Percentiles rank a stretch among this genome's conserved stretches.
Evolutionary conservation across 2,797 vertebrate species (phyloP).

Genomic region (Graptemys geographica): DNA sequence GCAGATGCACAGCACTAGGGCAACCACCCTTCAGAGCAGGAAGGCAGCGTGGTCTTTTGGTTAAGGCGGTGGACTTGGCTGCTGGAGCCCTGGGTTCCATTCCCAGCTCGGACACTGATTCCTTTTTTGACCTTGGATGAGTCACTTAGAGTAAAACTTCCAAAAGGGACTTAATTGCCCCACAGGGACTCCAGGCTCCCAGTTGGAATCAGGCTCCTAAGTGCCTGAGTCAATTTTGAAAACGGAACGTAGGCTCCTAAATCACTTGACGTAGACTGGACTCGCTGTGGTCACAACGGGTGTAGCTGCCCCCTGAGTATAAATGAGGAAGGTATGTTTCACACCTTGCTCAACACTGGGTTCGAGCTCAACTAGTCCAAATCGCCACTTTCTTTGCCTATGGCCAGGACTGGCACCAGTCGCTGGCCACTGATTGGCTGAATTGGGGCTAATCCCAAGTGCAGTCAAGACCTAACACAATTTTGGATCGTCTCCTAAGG

Average conservation of each 20-base stretch:
- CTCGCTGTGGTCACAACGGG: not conserved
- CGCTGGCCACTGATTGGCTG: not conserved
- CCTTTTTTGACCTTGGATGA: not conserved
- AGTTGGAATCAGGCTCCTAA: not conserved
- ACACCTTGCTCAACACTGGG: too few species aligned
- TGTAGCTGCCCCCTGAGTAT: not conserved
- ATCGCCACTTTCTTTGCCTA: not conserved
- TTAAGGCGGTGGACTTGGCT: not conserved
- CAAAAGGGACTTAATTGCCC: rapidly evolving
- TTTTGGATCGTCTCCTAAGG: not conserved
- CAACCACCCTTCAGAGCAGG: not conserved
- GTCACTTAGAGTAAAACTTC: not conserved
- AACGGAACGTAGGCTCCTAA: not conserved
- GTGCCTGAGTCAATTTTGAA: too few species aligned
- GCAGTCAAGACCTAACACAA: not conserved
- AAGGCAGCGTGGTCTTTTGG: not conserved
- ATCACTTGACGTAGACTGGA: not conserved
- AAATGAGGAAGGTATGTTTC: not conserved
- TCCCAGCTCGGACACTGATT: not conserved
- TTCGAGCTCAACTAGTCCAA: not conserved
- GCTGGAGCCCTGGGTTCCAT: not conserved
- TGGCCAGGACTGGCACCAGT: not conserved
- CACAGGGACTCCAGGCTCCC: not conserved
- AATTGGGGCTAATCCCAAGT: not conserved
- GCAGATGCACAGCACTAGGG: not conserved